Conservation (phyloP, 2,888 invertebrate genomes). For the Eristalis arbustorum region DNA sequence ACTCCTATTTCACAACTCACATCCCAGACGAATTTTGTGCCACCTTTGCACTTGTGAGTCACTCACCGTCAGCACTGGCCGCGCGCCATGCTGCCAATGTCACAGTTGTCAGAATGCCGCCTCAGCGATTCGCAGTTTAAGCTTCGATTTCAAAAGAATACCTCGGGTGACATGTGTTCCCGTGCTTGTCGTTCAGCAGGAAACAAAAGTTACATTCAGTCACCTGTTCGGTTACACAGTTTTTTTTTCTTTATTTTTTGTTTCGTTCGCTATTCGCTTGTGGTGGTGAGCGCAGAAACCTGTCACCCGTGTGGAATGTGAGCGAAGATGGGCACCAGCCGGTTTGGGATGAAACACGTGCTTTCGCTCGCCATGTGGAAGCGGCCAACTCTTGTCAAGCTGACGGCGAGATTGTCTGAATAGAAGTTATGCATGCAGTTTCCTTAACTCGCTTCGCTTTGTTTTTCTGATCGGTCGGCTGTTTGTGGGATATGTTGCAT, state of each 20-base stretch:
- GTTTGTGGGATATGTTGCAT: background rate
- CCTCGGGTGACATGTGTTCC: background rate
- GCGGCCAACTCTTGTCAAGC: background rate
- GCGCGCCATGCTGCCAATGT: background rate
- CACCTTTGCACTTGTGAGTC: background rate
- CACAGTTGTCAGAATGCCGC: background rate
- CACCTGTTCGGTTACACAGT: background rate
- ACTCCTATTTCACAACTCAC: background rate
- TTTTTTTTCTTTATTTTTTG: background rate
- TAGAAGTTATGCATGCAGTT: background rate
- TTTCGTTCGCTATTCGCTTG: background rate
- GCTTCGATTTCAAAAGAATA: background rate
- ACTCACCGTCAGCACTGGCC: background rate
- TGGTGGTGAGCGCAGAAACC: background rate
- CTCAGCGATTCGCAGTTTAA: background rate
- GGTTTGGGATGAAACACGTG: background rate
- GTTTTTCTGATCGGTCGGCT: background rate
- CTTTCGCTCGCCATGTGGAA: background rate
- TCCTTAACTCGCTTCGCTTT: background rate
- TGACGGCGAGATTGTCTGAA: background rate
- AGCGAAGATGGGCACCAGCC: background rate
- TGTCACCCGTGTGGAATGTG: background rate
- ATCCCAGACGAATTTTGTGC: background rate
- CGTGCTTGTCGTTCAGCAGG: background rate
- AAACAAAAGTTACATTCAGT: background rate